Percentiles rank a stretch among this genome's conserved stretches.
phyloP scores from a whole-genome alignment of 1,140 invertebrate species.

The Drosophila pseudoobscura region DNA sequence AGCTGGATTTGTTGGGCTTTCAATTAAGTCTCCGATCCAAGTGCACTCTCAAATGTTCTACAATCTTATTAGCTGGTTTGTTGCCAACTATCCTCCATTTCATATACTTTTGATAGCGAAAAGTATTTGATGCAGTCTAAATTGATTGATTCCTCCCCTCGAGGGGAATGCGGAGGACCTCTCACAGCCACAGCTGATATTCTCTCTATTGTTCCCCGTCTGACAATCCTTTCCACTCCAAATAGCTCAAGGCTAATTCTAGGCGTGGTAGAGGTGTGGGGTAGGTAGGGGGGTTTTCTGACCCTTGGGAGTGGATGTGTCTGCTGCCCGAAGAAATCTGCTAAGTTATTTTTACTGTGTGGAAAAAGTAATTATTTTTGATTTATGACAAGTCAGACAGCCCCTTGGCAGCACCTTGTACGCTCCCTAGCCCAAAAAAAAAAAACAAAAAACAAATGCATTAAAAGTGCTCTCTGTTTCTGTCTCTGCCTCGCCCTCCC shows the following conservation, averaged over 20 bases:
- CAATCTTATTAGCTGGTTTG: no score
- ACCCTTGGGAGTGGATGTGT: background rate
- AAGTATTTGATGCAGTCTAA: no score
- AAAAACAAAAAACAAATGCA: conserved; percentile 39
- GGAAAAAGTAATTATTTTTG: conserved; percentile 77
- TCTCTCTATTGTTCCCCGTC: no score
- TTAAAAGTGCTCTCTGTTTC: conserved; percentile 1
- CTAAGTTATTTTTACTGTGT: conserved; percentile 43
- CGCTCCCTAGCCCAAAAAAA: no score
- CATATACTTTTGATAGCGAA: background rate
- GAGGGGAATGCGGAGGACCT: no score
- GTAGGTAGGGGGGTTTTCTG: background rate
- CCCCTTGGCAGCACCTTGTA: conserved; percentile 10
- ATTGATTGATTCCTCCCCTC: no score
- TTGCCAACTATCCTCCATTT: background rate
- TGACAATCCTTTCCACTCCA: no score
- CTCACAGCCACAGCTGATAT: no score
- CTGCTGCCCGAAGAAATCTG: conserved; percentile 35
- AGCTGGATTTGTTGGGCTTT: no score
- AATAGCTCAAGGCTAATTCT: conserved; percentile 10
- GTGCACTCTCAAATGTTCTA: no score
- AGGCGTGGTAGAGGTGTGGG: background rate
- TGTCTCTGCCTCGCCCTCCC: background rate
- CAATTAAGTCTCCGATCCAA: no score
- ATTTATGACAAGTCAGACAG: conserved; percentile 68